Evolutionary conservation across 2,797 vertebrate genomes (phyloP).

Genomic region (Betta splendens): DNA sequence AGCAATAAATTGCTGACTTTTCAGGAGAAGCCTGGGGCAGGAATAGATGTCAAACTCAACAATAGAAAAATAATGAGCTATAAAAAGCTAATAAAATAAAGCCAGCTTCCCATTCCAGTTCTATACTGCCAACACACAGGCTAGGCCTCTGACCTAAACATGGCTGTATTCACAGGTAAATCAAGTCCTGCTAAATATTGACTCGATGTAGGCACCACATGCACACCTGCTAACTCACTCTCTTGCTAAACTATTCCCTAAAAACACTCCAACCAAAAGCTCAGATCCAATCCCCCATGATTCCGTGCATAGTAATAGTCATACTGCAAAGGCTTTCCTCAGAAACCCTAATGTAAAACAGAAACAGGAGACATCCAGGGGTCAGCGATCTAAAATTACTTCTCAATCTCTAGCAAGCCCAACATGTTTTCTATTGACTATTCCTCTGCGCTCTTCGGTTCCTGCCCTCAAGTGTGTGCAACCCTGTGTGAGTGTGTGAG

Average conservation of each 20-base stretch:
- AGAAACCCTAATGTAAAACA: slow-evolving; percentile 78
- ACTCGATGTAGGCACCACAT: slow-evolving; percentile 18
- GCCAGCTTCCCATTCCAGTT: slow-evolving; percentile 38
- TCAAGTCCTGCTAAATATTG: slow-evolving; percentile 40
- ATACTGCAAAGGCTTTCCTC: slow-evolving; percentile 51
- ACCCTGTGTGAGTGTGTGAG: too few species aligned
- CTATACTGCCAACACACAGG: slow-evolving; percentile 39
- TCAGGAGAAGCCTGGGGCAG: slow-evolving; percentile 40
- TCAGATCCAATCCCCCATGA: slow-evolving; percentile 56
- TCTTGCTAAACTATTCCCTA: slow-evolving; percentile 43
- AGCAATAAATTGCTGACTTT: slow-evolving; percentile 55
- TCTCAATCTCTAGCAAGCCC: slow-evolving; percentile 69
- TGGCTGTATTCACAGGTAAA: slow-evolving; percentile 53
- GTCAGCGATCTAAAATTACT: slow-evolving; percentile 81
- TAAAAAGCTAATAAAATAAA: slow-evolving; percentile 70
- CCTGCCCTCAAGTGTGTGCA: slow-evolving; percentile 72
- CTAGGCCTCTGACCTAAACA: slow-evolving; percentile 37
- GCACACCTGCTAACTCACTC: slow-evolving; percentile 18
- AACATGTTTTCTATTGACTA: slow-evolving; percentile 78
- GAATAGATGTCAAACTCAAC: slow-evolving; percentile 60
- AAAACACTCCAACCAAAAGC: slow-evolving; percentile 44
- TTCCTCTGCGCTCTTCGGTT: slow-evolving; percentile 68
- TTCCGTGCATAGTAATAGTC: slow-evolving; percentile 61
- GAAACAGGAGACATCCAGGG: slow-evolving; percentile 76
- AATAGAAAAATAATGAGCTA: slow-evolving; percentile 21